These are phyloP conservation scores for Eufriesea mexicana DNA, from an alignment of 1,140 invertebrate species.

Conservation along the genomic window DNA sequence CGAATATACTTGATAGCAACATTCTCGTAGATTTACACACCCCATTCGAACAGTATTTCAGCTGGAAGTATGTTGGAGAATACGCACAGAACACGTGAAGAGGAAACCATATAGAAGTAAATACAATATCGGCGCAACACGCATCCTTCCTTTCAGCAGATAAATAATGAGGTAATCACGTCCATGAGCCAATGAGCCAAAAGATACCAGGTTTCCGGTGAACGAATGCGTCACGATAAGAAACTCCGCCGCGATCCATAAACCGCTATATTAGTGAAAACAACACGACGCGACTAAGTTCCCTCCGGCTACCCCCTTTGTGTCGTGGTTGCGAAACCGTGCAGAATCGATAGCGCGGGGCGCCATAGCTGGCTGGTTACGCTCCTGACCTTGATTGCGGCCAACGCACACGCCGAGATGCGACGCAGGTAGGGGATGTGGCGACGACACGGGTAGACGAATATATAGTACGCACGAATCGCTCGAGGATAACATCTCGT, in stretches of 20 bases:
- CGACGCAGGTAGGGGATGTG: constrained; percentile 68
- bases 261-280: constrained; percentile 17
- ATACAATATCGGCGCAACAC: constrained; percentile 20
- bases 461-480: constrained; percentile 64
- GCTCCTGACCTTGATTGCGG: constrained; percentile 62
- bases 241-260: constrained; percentile 45
- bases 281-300: background rate
- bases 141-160: constrained; percentile 61
- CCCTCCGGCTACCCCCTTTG: background rate
- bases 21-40: background rate
- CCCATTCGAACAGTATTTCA: background rate
- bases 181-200: constrained; percentile 59
- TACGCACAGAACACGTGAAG: background rate
- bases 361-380: constrained; percentile 26
- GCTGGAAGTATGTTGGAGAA: background rate
- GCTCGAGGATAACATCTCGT: constrained; percentile 70
- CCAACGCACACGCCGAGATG: constrained; percentile 61
- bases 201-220: constrained; percentile 78
- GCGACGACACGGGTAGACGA: constrained; percentile 64
- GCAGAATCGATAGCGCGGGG: constrained; percentile 35
- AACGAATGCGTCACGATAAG: constrained; percentile 75
- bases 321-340: too few relatives aligned
- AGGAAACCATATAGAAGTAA: constrained; percentile 6
- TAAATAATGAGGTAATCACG: constrained; percentile 53
- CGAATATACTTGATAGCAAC: constrained; percentile 4